These are phyloP conservation scores for Caenorhabditis doughertyi DNA, from an alignment of 2,888 invertebrate genomes.

Conservation along the genomic window DNA sequence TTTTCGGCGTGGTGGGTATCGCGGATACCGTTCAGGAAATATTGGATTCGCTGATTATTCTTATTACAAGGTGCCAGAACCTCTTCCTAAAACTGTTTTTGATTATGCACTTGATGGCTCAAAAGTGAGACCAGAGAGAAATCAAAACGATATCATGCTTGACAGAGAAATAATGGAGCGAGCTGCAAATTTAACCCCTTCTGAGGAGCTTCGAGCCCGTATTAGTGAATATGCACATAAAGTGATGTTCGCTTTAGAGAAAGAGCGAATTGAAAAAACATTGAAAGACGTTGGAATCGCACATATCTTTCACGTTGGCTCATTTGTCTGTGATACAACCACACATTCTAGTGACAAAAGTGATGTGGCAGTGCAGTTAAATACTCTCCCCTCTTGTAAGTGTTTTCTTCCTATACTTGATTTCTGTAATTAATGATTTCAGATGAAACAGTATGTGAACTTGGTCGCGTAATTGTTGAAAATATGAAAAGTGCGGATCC, in stretches of 20 bases:
- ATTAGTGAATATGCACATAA: constrained; percentile 26
- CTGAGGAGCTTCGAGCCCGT: background rate
- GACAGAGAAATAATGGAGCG: constrained; percentile 43
- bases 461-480: constrained; percentile 91
- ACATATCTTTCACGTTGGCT: constrained; percentile 37
- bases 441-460: constrained; percentile 94
- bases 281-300: constrained; percentile 26
- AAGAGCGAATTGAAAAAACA: constrained; percentile 25
- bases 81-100: constrained; percentile 1
- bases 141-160: constrained; percentile 5
- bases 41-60: background rate
- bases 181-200: constrained; percentile 36
- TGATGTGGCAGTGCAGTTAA: constrained; percentile 74
- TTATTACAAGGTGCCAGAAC: background rate
- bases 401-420: background rate
- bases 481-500: constrained; percentile 88
- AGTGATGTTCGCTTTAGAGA: constrained; percentile 34
- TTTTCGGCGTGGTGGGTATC: background rate
- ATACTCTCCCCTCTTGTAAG: constrained; percentile 70
- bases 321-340: constrained; percentile 38
- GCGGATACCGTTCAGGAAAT: background rate
- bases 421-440: constrained; percentile 1
- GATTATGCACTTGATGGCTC: constrained; percentile 23
- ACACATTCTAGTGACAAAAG: constrained; percentile 45
- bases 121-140: constrained; percentile 21